Base-by-base conservation (phyloP, 2,797 vertebrate genomes). In the Lepilemur septentrionalis region DNA sequence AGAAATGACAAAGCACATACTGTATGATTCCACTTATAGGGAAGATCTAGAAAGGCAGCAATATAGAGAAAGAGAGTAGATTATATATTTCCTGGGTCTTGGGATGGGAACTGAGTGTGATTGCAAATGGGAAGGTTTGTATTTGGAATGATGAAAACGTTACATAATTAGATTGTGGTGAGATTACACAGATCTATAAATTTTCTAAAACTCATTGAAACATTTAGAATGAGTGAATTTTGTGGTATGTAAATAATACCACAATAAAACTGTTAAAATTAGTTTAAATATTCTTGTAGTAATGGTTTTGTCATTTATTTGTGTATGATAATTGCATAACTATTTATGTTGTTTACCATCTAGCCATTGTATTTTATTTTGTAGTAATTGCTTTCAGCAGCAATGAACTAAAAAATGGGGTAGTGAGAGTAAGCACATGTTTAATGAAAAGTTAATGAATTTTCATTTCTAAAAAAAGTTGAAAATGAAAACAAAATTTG, bases 361-460 rank as follows among this genome's bases (percentile, higher is more conserved):
- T 61, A 48, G 28, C 1, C 43, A 69, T 2, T 82, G 7, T 43
- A 73, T 94, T 76, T 84, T 61, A 73, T 73, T 76, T 91, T 59
- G 25, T 65, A 81, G 83, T 70, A 70, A 76, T 70, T 92, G 8
- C 2, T 75, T 93, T 86, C 20, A 89, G 28, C 5, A 86, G 5
- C 11, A 82, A 48, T 63, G 23, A 69, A 5, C 14, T 69, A 87
- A 32, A 32, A 70, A 67, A 59, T 7, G 4, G 11, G 5, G 11
- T 0, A 2, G 25, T 32, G 0, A 30, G 13, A 50, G 3, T 52
- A 61, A 76, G 43, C 25, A 35, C 0, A 87, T 41, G 0, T 73
- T 86, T 73, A 79, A 38, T 67, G 22, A 81, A 96, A 89, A 76
- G 28, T 35, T 35, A 73, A 70, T 52, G 7, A 75, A 57, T 94